Percentiles rank a stretch among this genome's conserved stretches.
phyloP scores from a whole-genome alignment of 2,888 invertebrate species.

The Eumacrocentrus americanus region DNA sequence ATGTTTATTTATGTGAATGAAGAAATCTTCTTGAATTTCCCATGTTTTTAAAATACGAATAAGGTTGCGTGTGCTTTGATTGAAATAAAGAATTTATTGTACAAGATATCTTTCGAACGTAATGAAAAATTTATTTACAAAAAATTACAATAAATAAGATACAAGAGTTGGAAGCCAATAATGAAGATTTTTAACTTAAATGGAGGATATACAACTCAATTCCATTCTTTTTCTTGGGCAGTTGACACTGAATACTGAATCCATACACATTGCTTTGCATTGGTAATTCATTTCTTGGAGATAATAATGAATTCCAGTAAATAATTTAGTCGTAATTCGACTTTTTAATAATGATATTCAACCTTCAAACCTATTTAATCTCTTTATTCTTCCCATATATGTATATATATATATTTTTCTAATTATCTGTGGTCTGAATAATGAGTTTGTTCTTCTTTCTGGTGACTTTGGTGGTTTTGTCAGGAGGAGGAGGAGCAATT shows the following conservation, averaged over 20 bases:
- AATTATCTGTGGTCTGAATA: slow-evolving; percentile 70
- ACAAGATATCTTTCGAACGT: background rate
- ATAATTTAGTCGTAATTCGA: no score
- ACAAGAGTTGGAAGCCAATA: background rate
- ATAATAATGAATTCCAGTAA: no score
- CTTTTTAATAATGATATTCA: no score
- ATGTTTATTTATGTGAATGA: no score
- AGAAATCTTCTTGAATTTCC: no score
- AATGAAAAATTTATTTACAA: slow-evolving; percentile 46
- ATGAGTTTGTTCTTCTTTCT: slow-evolving; percentile 83
- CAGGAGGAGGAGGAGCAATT: slow-evolving; percentile 58
- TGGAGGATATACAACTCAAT: background rate
- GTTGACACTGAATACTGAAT: background rate
- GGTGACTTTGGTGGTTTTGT: slow-evolving; percentile 77
- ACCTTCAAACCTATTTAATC: background rate
- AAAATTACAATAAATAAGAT: slow-evolving; percentile 48
- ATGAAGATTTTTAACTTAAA: background rate
- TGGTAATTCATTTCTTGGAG: no score
- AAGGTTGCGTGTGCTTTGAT: background rate
- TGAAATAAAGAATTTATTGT: background rate
- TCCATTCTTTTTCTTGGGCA: background rate
- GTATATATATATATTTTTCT: no score
- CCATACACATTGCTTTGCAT: no score
- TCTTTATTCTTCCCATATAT: slow-evolving; percentile 32
- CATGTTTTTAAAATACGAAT: no score